These are phyloP conservation scores for Pollenia labialis DNA, from an alignment of 2,888 invertebrate genomes.

Conservation along the genomic window DNA sequence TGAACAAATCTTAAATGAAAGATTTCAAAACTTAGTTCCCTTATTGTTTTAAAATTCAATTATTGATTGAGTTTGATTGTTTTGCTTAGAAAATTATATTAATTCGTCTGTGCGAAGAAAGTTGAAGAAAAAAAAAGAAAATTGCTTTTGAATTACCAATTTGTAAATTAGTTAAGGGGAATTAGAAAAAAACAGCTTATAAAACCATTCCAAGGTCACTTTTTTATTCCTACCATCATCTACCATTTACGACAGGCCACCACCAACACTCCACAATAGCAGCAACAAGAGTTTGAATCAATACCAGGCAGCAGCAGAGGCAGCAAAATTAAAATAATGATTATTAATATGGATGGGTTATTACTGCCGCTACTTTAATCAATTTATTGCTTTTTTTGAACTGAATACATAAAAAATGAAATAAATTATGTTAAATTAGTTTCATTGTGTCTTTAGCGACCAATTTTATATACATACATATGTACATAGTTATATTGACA, in stretches of 20 bases:
- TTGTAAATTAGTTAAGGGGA: background rate
- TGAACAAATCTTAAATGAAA: background rate
- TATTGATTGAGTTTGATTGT: background rate
- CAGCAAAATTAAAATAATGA: slow-evolving; percentile 22
- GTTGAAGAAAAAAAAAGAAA: background rate
- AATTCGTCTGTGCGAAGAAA: slow-evolving; percentile 16
- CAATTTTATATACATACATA: background rate
- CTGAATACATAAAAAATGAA: slow-evolving; percentile 1
- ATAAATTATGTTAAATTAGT: slow-evolving; percentile 22
- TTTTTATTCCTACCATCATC: slow-evolving; percentile 20
- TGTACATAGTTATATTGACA: background rate
- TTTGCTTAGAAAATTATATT: background rate
- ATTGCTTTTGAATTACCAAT: background rate
- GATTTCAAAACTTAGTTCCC: slow-evolving; percentile 15
- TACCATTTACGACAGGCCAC: slow-evolving; percentile 7
- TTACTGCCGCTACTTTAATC: background rate
- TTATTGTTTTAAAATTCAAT: slow-evolving; percentile 21
- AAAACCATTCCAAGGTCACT: slow-evolving; percentile 36
- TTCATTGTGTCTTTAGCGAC: background rate
- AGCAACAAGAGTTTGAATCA: background rate
- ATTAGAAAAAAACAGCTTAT: slow-evolving; percentile 6
- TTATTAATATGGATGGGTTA: slow-evolving; percentile 29
- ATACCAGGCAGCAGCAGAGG: background rate
- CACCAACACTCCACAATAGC: slow-evolving; percentile 12
- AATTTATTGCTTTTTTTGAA: slow-evolving; percentile 35